Base-by-base conservation (phyloP, 2,888 invertebrate genomes). In the Scaptomyza reducta region DNA sequence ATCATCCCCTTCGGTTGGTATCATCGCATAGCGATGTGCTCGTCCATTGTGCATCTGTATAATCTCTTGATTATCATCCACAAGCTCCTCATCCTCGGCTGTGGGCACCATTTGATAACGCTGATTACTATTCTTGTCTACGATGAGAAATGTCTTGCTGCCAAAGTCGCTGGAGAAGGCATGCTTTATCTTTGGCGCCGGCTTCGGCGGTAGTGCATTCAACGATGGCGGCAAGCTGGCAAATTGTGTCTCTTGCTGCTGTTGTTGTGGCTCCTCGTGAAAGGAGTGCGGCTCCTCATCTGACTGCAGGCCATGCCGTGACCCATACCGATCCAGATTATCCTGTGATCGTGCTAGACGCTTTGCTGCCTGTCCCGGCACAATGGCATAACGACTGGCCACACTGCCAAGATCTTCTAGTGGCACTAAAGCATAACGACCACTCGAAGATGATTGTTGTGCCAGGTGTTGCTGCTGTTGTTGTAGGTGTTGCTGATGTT, bases 41-140 rank as follows among this genome's bases (percentile, higher is more conserved):
- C 91, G 87, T 27, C 92, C 92, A 69, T 92, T 92, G 65, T 90
- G 91, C 92, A 92, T 92, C 74, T 92, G 91, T 70, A 92, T 92
- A 16, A 92, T 90, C 70, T 92, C 92, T 55, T 91, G 92, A 63
- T 91, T 92, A 14, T 92, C 90, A 66, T 92, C 92, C 10, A 92
- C 92, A 29, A 92, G 65, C 61, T 92, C 92, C 64, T 92, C 92
- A 77, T 94, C 94, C 14, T 95, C 95, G 13, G 95, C 94, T 0
- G 94, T 93, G 35, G 94, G 94, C 66, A 95, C 94, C 7, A 95
- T 94, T 91, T 95, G 92, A 92, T 95, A 92, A 91, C 94, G 87
- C 92, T 94, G 88, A 91, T 90, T 92, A 92, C 87, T 92, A 35
- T 91, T 91, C 92, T 94, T 89, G 54, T 94, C 94, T 0, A 94